Percentiles rank a stretch among this genome's conserved stretches.
Conservation (phyloP, 2,888 invertebrate genomes). For the Ectemnius cavifrons region DNA sequence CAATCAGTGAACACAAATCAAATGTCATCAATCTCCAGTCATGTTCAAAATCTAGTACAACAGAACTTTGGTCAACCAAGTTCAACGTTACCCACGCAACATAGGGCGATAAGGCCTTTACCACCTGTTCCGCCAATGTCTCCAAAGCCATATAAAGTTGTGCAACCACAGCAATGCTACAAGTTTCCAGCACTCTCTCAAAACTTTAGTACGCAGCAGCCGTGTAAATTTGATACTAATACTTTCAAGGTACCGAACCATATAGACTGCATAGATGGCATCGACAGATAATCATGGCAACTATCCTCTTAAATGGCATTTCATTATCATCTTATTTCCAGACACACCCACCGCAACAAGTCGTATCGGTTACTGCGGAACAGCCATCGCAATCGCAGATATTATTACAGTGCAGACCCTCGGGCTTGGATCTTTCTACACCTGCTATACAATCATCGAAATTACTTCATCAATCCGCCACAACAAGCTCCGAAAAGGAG, state of each 20-base stretch:
- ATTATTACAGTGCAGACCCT: slow-evolving; percentile 70
- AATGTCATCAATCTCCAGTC: slow-evolving; percentile 53
- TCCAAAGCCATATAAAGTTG: slow-evolving; percentile 69
- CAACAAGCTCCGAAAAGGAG: slow-evolving; percentile 66
- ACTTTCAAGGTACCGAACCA: slow-evolving; percentile 66
- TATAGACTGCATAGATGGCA: slow-evolving; percentile 14
- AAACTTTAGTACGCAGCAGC: slow-evolving; percentile 68
- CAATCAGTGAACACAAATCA: slow-evolving; percentile 51
- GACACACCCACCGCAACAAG: slow-evolving; percentile 66
- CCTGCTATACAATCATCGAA: slow-evolving; percentile 71
- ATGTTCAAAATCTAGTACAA: slow-evolving; percentile 61
- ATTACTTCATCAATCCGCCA: slow-evolving; percentile 67
- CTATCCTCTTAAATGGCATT: slow-evolving; percentile 8
- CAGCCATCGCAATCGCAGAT: slow-evolving; percentile 70
- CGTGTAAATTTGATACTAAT: slow-evolving; percentile 69
- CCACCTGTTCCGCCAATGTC: slow-evolving; percentile 57
- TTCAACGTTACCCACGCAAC: slow-evolving; percentile 58
- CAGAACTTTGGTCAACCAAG: slow-evolving; percentile 60
- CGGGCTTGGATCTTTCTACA: slow-evolving; percentile 72
- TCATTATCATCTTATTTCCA: slow-evolving; percentile 38
- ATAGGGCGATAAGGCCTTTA: slow-evolving; percentile 64
- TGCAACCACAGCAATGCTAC: slow-evolving; percentile 71
- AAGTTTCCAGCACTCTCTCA: slow-evolving; percentile 70
- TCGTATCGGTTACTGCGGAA: slow-evolving; percentile 67
- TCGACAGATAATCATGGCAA: background rate